A percentile compares a stretch with the other conserved stretches of the same genome.
These are phyloP conservation scores for Ianthella basta DNA, from an alignment of 37 sponge, comb jelly and placozoan species.

Conservation along the genomic window DNA sequence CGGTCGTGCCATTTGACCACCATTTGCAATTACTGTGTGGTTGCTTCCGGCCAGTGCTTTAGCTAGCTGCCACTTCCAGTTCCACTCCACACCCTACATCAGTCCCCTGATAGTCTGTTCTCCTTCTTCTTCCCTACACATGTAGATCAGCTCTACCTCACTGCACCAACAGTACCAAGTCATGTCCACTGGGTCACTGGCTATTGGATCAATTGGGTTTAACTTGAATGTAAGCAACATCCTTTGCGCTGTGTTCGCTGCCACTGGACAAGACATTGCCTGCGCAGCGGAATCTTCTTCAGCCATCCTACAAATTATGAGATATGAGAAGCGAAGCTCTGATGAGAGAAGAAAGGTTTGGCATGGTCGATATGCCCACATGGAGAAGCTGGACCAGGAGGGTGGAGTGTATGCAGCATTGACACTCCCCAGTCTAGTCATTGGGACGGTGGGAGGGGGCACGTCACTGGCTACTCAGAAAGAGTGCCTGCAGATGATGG, in stretches of 20 bases:
- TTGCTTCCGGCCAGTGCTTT: too few species aligned
- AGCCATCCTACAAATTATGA: constrained; percentile 35
- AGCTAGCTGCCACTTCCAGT: too few species aligned
- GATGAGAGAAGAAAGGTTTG: not conserved
- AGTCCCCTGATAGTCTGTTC: too few species aligned
- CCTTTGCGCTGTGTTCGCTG: constrained; percentile 68
- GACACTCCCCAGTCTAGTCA: constrained; percentile 52
- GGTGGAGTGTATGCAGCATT: constrained; percentile 71
- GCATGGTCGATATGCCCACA: not conserved
- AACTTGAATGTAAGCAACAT: constrained; percentile 52
- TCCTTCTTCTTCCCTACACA: too few species aligned
- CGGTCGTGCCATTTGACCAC: too few species aligned
- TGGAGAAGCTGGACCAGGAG: constrained; percentile 26
- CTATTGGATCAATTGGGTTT: constrained; percentile 37
- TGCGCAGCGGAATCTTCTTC: constrained; percentile 46
- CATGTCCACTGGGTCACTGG: too few species aligned
- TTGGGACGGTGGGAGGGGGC: constrained; percentile 83
- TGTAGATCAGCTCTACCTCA: too few species aligned
- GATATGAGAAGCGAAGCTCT: not conserved
- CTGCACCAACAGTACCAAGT: too few species aligned
- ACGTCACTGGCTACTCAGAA: constrained; percentile 78
- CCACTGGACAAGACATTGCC: constrained; percentile 84
- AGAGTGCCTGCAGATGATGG: constrained; percentile 78
- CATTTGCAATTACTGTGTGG: too few species aligned
- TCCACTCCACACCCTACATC: too few species aligned